Percentiles rank a stretch among this genome's conserved stretches.
Conservation (phyloP, 2,113 vertebrate genomes). For the Eublepharis macularius region DNA sequence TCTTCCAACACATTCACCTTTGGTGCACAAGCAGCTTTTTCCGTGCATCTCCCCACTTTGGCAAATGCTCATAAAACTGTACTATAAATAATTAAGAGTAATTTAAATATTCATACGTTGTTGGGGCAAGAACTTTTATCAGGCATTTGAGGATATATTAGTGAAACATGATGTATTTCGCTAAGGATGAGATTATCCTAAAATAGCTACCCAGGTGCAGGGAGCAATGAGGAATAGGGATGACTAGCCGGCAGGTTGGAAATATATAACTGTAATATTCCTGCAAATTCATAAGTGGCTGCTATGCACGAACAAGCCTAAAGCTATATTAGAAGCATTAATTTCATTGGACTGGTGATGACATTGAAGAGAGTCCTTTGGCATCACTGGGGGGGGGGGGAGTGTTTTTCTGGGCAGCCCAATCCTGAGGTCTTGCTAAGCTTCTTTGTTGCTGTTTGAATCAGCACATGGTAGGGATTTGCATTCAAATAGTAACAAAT, state of each 20-base stretch:
- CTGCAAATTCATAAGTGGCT: constrained; percentile 61
- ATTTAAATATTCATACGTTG: constrained; percentile 90
- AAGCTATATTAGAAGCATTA: constrained; percentile 69
- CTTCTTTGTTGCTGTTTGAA: neutral
- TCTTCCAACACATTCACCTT: accelerated
- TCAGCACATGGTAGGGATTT: neutral
- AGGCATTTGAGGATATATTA: constrained; percentile 68
- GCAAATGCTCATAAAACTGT: constrained; percentile 70
- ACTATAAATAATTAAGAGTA: constrained; percentile 82
- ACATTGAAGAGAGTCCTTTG: constrained; percentile 34
- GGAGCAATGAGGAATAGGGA: constrained; percentile 48
- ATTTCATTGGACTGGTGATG: constrained; percentile 73
- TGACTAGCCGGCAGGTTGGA: constrained; percentile 64
- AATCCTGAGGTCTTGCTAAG: neutral
- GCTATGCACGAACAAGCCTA: constrained; percentile 58
- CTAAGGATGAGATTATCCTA: constrained; percentile 65
- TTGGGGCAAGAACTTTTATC: constrained; percentile 82
- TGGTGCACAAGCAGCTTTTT: constrained; percentile 10
- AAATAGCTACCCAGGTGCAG: constrained; percentile 61
- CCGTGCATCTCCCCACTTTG: constrained; percentile 47
- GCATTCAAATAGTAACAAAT: too few relatives aligned
- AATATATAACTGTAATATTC: constrained; percentile 71
- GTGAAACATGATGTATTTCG: constrained; percentile 65
- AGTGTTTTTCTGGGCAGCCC: too few relatives aligned
- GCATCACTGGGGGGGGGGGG: too few relatives aligned